phyloP scores from a whole-genome alignment of 2,797 vertebrate species.

The Protosalanx chinensis region DNA sequence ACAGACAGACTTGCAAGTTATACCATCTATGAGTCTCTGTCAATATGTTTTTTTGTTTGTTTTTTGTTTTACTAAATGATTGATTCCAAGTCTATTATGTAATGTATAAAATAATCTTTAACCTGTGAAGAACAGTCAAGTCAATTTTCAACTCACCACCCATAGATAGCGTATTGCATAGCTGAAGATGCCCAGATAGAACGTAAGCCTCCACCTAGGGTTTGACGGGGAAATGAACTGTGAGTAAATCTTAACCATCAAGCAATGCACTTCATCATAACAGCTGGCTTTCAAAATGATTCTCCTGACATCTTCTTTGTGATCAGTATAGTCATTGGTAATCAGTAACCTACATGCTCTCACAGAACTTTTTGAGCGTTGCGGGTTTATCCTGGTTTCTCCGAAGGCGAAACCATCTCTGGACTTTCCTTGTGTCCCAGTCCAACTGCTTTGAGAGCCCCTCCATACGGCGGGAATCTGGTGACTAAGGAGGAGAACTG shows the following conservation, averaged over 20 bases:
- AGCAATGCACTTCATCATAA: neutral
- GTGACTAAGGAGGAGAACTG: constrained; percentile 68
- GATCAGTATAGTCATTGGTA: constrained; percentile 4
- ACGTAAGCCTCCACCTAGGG: constrained; percentile 70
- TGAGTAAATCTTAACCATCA: neutral
- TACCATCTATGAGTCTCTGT: neutral
- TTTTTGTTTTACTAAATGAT: neutral
- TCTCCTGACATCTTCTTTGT: neutral
- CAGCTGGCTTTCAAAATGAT: neutral
- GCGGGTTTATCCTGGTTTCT: constrained; percentile 89
- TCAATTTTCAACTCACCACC: constrained; percentile 59
- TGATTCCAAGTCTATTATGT: no score
- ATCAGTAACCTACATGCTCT: constrained; percentile 86
- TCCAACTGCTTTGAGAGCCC: constrained; percentile 90
- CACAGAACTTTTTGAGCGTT: constrained; percentile 86
- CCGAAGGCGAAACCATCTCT: constrained; percentile 89
- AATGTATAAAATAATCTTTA: neutral
- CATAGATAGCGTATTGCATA: constrained; percentile 63
- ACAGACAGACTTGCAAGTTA: neutral
- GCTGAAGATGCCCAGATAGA: constrained; percentile 66
- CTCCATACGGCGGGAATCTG: constrained; percentile 80
- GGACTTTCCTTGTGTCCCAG: constrained; percentile 88
- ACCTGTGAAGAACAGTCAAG: neutral
- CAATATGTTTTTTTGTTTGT: neutral
- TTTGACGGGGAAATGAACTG: constrained; percentile 8